phyloP scores from a whole-genome alignment of 2,113 vertebrate genomes.

The Cyprinodon tularosa region DNA sequence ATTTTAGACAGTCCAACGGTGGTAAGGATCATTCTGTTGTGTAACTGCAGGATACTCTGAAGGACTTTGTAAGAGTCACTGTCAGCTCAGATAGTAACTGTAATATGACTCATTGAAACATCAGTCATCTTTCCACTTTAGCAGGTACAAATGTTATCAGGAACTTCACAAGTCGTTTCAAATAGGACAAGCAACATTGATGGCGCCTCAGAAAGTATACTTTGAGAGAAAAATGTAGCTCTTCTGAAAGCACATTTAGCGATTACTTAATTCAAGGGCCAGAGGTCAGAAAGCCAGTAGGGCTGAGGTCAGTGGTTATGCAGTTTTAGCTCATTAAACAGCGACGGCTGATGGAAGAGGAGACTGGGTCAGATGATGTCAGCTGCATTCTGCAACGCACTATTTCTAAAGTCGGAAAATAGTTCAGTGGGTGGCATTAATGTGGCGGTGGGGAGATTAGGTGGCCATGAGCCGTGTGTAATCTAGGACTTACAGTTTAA shows the following conservation, averaged over 20 bases:
- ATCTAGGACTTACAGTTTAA: slow-evolving; percentile 92
- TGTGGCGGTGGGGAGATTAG: slow-evolving; percentile 43
- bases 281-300: neutral
- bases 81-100: neutral
- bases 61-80: neutral
- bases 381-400: slow-evolving; percentile 51
- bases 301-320: neutral
- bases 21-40: neutral
- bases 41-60: neutral
- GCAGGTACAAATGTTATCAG: slow-evolving; percentile 2
- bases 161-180: neutral
- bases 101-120: slow-evolving; percentile 17
- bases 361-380: slow-evolving; percentile 45
- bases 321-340: slow-evolving; percentile 13
- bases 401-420: slow-evolving; percentile 56
- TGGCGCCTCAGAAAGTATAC: neutral
- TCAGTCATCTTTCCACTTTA: neutral
- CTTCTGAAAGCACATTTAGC: neutral
- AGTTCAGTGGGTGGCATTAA: slow-evolving; percentile 66
- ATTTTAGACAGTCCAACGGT: neutral
- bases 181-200: neutral
- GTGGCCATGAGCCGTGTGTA: slow-evolving; percentile 34
- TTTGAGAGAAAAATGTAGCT: neutral
- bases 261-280: neutral
- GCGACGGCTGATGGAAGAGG: slow-evolving; percentile 11